Conservation (phyloP, 2,888 invertebrate genomes). For the Octodonta nipae region DNA sequence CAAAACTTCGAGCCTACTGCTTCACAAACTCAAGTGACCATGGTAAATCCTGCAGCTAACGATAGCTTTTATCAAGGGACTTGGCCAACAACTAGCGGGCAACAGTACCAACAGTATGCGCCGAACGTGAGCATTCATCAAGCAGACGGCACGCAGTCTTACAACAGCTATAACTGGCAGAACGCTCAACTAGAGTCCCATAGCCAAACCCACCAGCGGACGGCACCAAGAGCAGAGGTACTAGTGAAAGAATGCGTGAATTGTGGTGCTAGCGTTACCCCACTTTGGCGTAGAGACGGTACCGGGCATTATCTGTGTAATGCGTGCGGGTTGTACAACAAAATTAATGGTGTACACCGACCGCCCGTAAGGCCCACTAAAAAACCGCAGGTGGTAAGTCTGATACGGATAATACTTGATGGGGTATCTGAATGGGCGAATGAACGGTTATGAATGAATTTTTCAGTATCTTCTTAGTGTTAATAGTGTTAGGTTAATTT, state of each 20-base stretch:
- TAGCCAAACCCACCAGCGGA: conserved; percentile 1
- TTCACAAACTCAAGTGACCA: conserved; percentile 43
- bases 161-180: conserved; percentile 5
- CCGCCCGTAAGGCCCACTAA: conserved; percentile 58
- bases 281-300: conserved; percentile 75
- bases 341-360: conserved; percentile 59
- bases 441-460: too few relatives aligned
- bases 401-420: too few relatives aligned
- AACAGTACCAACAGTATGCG: conserved; percentile 10
- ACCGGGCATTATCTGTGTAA: conserved; percentile 79
- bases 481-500: too few relatives aligned
- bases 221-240: conserved; percentile 25
- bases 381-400: conserved; percentile 46
- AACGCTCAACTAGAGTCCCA: conserved; percentile 9
- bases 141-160: conserved; percentile 2
- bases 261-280: conserved; percentile 54
- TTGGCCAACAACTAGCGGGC: conserved; percentile 9
- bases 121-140: conserved; percentile 15
- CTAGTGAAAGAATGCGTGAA: conserved; percentile 61
- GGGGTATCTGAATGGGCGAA: too few relatives aligned
- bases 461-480: too few relatives aligned
- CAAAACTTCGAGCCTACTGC: too few relatives aligned
- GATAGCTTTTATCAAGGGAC: conserved; percentile 25
- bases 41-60: conserved; percentile 34
- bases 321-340: conserved; percentile 55